These are phyloP conservation scores for Ornithoptera alexandrae DNA, from an alignment of 2,888 invertebrate species.

Conservation along the genomic window DNA sequence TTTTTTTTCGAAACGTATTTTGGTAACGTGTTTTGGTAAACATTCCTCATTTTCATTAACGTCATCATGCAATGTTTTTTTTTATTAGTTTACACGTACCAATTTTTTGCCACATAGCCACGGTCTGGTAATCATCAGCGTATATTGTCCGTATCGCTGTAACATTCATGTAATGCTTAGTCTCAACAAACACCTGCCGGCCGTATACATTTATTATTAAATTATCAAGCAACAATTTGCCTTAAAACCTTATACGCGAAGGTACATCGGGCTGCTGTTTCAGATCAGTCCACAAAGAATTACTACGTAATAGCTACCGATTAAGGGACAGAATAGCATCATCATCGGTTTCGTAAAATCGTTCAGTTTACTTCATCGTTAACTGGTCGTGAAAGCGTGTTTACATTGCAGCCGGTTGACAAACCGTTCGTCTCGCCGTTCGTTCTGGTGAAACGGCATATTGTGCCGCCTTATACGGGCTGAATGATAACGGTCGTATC, in stretches of 20 bases:
- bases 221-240: neutral
- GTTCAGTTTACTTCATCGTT: constrained; percentile 31
- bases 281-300: neutral
- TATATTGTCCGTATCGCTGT: constrained; percentile 22
- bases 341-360: constrained; percentile 3
- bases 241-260: neutral
- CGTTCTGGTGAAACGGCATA: constrained; percentile 49
- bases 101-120: constrained; percentile 34
- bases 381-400: constrained; percentile 43
- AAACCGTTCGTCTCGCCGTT: constrained; percentile 43
- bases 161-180: constrained; percentile 25
- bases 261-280: neutral
- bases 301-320: neutral
- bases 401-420: constrained; percentile 45
- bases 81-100: constrained; percentile 4
- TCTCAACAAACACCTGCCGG: neutral
- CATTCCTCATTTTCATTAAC: constrained; percentile 1
- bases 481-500: constrained; percentile 31
- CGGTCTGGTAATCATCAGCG: constrained; percentile 32
- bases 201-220: neutral
- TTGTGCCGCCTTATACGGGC: constrained; percentile 42
- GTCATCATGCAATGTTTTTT: constrained; percentile 21
- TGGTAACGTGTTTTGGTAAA: neutral
- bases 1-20: neutral
- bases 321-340: constrained; percentile 1